A percentile compares a stretch with the other conserved stretches of the same genome.
Conservation (phyloP, 1,140 invertebrate genomes). For the Apis florea region DNA sequence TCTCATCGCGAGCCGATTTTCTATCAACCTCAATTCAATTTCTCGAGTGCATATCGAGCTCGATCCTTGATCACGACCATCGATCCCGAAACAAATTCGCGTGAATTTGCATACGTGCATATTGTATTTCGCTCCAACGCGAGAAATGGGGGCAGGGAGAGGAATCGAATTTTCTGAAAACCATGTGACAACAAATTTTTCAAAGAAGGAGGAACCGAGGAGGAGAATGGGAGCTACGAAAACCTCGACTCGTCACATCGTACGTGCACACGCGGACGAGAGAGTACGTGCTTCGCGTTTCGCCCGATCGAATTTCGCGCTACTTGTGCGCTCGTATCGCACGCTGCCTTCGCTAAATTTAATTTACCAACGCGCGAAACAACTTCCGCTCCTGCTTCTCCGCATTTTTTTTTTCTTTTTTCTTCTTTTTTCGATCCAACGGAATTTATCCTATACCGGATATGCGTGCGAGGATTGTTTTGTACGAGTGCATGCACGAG, state of each 20-base stretch:
- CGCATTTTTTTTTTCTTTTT: constrained; percentile 19
- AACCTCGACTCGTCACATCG: constrained; percentile 36
- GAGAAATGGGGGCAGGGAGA: too few relatives aligned
- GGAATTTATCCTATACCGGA: neutral
- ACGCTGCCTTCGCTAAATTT: constrained; percentile 31
- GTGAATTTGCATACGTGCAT: neutral
- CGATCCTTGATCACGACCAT: too few relatives aligned
- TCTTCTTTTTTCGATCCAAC: constrained; percentile 16
- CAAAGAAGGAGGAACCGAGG: neutral
- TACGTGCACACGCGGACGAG: constrained; percentile 21
- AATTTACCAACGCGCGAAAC: constrained; percentile 40
- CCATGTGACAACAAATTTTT: constrained; percentile 28
- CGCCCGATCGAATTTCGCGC: constrained; percentile 49
- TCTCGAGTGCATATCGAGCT: too few relatives aligned
- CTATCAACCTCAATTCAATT: too few relatives aligned
- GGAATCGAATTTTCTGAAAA: constrained; percentile 11
- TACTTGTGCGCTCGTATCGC: constrained; percentile 4
- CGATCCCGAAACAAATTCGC: too few relatives aligned
- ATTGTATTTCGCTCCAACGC: neutral
- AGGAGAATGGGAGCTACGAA: neutral
- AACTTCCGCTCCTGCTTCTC: constrained; percentile 7
- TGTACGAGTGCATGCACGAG: too few relatives aligned
- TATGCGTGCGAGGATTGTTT: too few relatives aligned
- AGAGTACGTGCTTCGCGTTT: constrained; percentile 43
- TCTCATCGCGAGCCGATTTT: too few relatives aligned